These are phyloP conservation scores for Lasioglossum baleicum DNA, from an alignment of 1,140 invertebrate genomes.

Conservation along the genomic window DNA sequence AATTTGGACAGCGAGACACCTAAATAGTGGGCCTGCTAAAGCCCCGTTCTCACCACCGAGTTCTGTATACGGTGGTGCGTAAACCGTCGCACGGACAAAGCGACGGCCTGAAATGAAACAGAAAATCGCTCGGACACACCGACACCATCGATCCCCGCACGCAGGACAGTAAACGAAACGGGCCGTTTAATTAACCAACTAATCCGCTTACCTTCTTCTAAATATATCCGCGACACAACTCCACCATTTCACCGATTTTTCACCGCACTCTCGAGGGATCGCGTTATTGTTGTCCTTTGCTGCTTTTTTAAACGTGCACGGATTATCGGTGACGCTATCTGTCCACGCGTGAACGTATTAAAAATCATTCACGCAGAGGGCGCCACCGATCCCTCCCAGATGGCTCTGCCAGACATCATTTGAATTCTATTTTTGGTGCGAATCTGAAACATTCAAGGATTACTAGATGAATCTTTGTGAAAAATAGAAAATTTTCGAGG, in stretches of 20 bases:
- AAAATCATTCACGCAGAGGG: background rate
- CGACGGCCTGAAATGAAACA: background rate
- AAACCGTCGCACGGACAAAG: background rate
- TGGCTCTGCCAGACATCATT: background rate
- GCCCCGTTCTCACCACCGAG: constrained; percentile 16
- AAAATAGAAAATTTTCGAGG: too few relatives aligned
- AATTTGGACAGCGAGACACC: constrained; percentile 33
- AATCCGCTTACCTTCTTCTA: constrained; percentile 70
- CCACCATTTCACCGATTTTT: constrained; percentile 71
- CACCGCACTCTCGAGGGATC: constrained; percentile 55
- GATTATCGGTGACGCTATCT: constrained; percentile 50
- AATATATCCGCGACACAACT: constrained; percentile 65
- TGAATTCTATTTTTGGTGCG: background rate
- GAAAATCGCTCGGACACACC: background rate
- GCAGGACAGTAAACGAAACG: background rate
- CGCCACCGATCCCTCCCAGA: background rate
- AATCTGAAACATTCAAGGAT: background rate
- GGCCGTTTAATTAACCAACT: constrained; percentile 29
- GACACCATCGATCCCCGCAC: constrained; percentile 2
- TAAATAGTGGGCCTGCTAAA: constrained; percentile 24
- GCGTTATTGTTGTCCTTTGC: constrained; percentile 60
- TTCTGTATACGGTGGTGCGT: constrained; percentile 18
- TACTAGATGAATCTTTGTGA: too few relatives aligned
- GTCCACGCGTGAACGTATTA: constrained; percentile 9
- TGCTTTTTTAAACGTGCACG: constrained; percentile 60